Conservation (phyloP, 2,888 invertebrate species). For the Oasisia sp. region DNA sequence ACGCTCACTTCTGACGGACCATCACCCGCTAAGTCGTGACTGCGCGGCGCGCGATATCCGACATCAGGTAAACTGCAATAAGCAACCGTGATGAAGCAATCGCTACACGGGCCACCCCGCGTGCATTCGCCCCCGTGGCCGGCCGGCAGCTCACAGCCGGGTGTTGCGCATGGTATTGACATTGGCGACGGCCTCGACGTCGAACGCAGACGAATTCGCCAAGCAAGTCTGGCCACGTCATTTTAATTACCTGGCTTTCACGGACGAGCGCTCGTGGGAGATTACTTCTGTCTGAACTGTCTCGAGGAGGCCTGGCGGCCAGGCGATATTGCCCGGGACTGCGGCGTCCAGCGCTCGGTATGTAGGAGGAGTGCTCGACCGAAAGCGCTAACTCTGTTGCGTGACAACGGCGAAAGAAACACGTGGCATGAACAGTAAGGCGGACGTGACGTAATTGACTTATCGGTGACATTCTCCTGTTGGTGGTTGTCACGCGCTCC, state of each 20-base stretch:
- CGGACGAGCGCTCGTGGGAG: neutral
- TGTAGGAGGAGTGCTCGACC: neutral
- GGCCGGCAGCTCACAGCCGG: neutral
- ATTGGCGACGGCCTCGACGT: neutral
- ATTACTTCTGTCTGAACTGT: neutral
- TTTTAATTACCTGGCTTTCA: constrained; percentile 17
- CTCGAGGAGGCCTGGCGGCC: neutral
- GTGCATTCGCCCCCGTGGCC: no score
- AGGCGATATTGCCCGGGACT: neutral
- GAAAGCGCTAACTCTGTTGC: no score
- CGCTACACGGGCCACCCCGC: neutral
- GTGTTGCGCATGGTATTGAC: neutral
- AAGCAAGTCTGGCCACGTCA: constrained; percentile 2
- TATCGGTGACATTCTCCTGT: no score
- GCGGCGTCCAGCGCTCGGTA: neutral
- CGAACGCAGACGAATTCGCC: neutral
- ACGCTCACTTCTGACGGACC: no score
- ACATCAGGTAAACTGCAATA: neutral
- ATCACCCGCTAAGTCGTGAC: neutral
- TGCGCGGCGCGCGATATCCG: neutral
- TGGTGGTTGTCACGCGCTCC: no score
- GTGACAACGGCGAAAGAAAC: no score
- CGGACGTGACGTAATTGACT: no score
- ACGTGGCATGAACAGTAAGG: no score
- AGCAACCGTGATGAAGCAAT: neutral